Percentiles rank a stretch among this genome's conserved stretches.
Evolutionary conservation across 2,888 invertebrate species (phyloP).

Genomic region (Stenodera caucasica): DNA sequence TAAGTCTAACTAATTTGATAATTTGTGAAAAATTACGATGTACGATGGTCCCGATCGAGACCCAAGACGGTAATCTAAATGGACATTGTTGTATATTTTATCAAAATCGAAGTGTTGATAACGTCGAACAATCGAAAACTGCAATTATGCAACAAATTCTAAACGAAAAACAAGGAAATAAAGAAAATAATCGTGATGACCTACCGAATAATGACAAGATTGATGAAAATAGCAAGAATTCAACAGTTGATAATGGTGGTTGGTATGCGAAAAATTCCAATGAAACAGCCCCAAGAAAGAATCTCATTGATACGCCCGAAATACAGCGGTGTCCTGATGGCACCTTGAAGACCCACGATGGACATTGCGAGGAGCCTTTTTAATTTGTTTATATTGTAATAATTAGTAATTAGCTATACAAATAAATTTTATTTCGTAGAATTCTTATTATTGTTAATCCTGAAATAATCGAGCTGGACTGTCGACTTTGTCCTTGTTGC

Average conservation of each 20-base stretch:
- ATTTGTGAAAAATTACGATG: neutral
- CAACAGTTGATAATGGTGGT: neutral
- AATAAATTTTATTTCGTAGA: too few relatives aligned
- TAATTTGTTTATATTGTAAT: too few relatives aligned
- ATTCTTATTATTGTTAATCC: too few relatives aligned
- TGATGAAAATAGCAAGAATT: neutral
- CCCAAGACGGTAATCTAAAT: neutral
- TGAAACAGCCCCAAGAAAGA: neutral
- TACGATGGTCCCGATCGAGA: neutral
- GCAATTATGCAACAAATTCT: neutral
- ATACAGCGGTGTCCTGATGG: neutral
- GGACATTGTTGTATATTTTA: neutral
- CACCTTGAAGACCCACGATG: neutral
- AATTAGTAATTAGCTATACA: too few relatives aligned
- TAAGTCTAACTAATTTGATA: neutral
- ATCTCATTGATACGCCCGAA: neutral
- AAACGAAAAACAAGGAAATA: neutral
- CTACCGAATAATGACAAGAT: neutral
- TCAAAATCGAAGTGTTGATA: neutral
- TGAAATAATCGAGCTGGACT: too few relatives aligned
- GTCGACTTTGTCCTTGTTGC: too few relatives aligned
- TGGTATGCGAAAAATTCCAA: neutral
- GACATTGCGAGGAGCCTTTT: neutral
- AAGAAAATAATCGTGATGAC: too few relatives aligned
- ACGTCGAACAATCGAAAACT: neutral